Evolutionary conservation across 92 coral and sea anemone genomes (phyloP), one percentile per base, ranked within the genome.

Genomic region (Epizoanthus scotinus): DNA sequence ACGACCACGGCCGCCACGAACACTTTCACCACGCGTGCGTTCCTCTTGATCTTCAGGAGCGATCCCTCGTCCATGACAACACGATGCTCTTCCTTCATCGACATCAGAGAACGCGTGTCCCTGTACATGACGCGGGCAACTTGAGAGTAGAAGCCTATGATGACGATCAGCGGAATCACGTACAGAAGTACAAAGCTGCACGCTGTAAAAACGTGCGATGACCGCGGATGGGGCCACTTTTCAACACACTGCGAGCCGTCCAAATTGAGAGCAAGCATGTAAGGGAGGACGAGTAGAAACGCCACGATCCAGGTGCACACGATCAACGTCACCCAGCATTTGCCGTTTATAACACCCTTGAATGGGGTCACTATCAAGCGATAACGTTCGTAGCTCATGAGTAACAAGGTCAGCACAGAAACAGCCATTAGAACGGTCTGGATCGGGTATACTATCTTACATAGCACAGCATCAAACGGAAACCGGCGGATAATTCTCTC

Each of bases 1-100:
- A 86, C 94, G 5, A 93, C 70, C 63, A 96, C 94, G 0, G 94
- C 99, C 5, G 84, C 54, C 21, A 92, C 91, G 57, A 96, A 93
- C 21, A 91, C 89, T 71, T 96, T 93, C 29, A 95, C 90, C 22
- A 91, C 84, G 15, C 83, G 87, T 3, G 86, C 67, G 87, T 96
- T 96, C 74, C 97, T 87, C 15, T 77, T 90, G 40, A 86, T 85
- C 36, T 89, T 86, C 15, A 72, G 71, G 44, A 78, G 83, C 24
- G 78, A 20, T 36, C 78, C 70, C n/a, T 71, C 63, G n/a, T 87
- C 83, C 6, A 71, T 69, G n/a, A 81, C 81, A n/a, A 81, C 65
- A 13, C 75, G 36, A 14, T 84, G 82, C 63, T 65, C 62, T 36
- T 82, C 89, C 22, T 87, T 73, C 82, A 84, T 55, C 19, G 10